Evolutionary conservation across 2,797 vertebrate genomes (phyloP), one percentile per base, ranked within the genome.

Genomic region (Yasuhikotakia modesta): DNA sequence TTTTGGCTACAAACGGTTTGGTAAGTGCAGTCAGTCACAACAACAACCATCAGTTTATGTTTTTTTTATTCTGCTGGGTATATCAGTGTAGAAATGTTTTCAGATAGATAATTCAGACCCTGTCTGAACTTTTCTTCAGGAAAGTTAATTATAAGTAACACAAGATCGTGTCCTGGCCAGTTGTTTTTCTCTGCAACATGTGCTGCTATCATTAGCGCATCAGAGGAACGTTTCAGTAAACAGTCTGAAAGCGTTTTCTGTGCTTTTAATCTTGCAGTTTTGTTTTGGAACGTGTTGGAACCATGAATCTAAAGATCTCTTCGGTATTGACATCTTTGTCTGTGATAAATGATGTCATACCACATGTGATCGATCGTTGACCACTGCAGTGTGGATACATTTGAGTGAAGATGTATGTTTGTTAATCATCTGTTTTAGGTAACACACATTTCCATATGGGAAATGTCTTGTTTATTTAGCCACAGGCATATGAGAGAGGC

Each of bases 1-100:
- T 91, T 99, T 99, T 75, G 97, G 97, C 82, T 99, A 99, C 87
- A 99, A 99, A 92, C 93, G 97, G 87, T 99, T 99, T 90, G 97
- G 97, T 99, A 88, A 98, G 97, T 97, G 70, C 12, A 79, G 27
- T 52, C 64, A 32, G 24, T 57, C 24, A n/a, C n/a, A 7, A 61
- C 70, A 74, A 50, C 55, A 14, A 69, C 72, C 67, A 13, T 17
- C 19, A 50, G 17, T n/a, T n/a, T n/a, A n/a, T 3, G 10, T 72
- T 39, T n/a, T 58, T 12, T 66, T 66, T 27, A 53, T 21, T 77
- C 50, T 46, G 43, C 69, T 67, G 22, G 16, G 16, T 30, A 30
- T 43, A 45, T 66, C 13, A 66, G 32, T 11, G 16, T 67, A 55
- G 39, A 53, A 1, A 3, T 57, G 13, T 63, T 48, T 57, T n/a